Base-by-base conservation (phyloP, 2,888 invertebrate species). In the Tiliacea aurago region DNA sequence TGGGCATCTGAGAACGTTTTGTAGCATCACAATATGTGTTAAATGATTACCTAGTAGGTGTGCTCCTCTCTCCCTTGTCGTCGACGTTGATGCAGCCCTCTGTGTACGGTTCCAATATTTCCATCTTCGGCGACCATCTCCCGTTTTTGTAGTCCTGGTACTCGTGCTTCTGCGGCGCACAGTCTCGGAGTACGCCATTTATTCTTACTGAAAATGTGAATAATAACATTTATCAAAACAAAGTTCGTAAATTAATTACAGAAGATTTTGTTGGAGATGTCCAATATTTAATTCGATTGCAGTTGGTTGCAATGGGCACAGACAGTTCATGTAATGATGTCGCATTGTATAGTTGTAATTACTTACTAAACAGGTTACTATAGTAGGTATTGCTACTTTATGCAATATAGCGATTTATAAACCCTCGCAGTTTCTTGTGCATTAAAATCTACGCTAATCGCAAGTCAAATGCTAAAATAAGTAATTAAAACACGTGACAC, bases 101-200 rank as follows among this genome's bases (percentile, higher is more conserved):
- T 71, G 95, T 89, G 90, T 98, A 98, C 1, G 98, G 97, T 88
- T 97, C 97, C 83, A 97, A 96, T 51, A 98, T 96, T 83, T 97
- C 96, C 80, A 97, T 97, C 88, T 97, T 97, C 61, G 96, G 95
- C 56, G 97, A 95, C 98, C 98, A 98, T 83, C 93, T 94, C 20
- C 97, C 97, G 78, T 97, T 93, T 82, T 97, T 96, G 88, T 97
- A 97, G 68, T 96, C 96, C 89, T 97, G 97, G 87, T 96, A 96
- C 61, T 97, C 97, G 87, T 97, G 95, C 90, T 97, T 97, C 92
- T 98, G 98, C 7, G 97, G 95, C 0, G 98, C 98, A 90, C 98
- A 98, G 85, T 98, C 98, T 66, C 98, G 96, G 55, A 97, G 95
- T 33, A 97, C 97, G 47, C 97, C 97, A 79, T 96, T 96, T 73